Evolutionary conservation across 2,113 vertebrate genomes (phyloP), one percentile per base, ranked within the genome.

Genomic region (Ammospiza caudacuta): DNA sequence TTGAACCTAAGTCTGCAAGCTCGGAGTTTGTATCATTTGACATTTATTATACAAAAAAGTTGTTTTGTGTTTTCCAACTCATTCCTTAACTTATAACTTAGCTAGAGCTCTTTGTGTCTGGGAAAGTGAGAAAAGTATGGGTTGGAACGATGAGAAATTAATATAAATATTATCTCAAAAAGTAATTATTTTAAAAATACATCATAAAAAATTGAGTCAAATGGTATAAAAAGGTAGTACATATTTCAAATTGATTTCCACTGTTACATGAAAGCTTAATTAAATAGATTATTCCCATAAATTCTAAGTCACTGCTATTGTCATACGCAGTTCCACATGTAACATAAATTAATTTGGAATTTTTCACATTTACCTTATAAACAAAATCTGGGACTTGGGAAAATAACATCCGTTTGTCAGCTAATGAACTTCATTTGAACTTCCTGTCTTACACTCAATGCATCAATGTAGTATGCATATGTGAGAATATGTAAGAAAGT

Each of bases 141-240:
- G 6, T 19, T 46, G 52, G 33, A 73, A 46, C 2, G 14, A 44
- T 33, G 23, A 74, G 51, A 78, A 91, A 69, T 61, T 5, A 35
- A 16, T 14, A 62, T 4, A 83, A 83, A 64, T 51, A 51, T 7
- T 69, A 2, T 43, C 29, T 73, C 27, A 64, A n/a, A 75, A 91
- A 63, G 3, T 15, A 67, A 23, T 44, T 35, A 31, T 58, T 79
- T 5, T 0, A 0, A 24, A 89, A 46, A 47, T 29, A 6, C 0
- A 0, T 15, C 2, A 51, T 37, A 44, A 76, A 92, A 89, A 89
- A 55, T n/a, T 44, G 37, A 46, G 11, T 46, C 31, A 5, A 23
- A 77, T 24, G 4, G 4, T 72, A 59, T 29, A 15, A 64, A 84
- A 77, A 6, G 17, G 9, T 4, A 91, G 7, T 52, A 20, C 5